A percentile compares a stretch with the other conserved stretches of the same genome.
phyloP scores from a whole-genome alignment of 2,797 vertebrate species.

The Jordanella pulchra region DNA sequence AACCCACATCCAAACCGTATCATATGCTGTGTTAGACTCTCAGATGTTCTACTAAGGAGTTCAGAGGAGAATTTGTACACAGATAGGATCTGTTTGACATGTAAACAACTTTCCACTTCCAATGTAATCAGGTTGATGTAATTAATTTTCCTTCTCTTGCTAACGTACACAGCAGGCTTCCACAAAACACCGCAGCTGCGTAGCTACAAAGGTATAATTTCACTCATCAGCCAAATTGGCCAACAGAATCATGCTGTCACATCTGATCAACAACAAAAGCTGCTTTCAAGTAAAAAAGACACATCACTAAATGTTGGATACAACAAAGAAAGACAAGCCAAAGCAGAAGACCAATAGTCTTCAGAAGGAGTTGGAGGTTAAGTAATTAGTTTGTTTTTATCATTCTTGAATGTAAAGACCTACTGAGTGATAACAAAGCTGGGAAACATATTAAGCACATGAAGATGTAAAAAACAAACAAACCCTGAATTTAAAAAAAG shows the following conservation, averaged over 20 bases:
- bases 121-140: conserved; percentile 11
- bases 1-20: background rate
- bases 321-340: background rate
- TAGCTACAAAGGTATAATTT: background rate
- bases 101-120: conserved; percentile 21
- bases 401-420: background rate
- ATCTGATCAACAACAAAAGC: conserved; percentile 30
- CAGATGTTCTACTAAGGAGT: background rate
- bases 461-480: background rate
- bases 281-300: conserved; percentile 6
- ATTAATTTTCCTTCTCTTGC: conserved; percentile 24
- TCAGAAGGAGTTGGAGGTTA: background rate
- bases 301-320: background rate
- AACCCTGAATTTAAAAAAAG: background rate
- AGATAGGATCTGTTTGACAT: conserved; percentile 11
- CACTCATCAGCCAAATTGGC: conserved; percentile 27
- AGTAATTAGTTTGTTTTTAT: conserved; percentile 2
- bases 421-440: background rate
- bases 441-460: background rate
- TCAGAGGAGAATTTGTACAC: background rate
- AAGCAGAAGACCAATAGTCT: background rate
- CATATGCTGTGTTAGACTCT: background rate
- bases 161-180: background rate
- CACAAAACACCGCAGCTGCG: conserved; percentile 12
- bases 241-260: conserved; percentile 16